Conservation (phyloP, 2,888 invertebrate genomes). For the Pyrochroa serraticornis region DNA sequence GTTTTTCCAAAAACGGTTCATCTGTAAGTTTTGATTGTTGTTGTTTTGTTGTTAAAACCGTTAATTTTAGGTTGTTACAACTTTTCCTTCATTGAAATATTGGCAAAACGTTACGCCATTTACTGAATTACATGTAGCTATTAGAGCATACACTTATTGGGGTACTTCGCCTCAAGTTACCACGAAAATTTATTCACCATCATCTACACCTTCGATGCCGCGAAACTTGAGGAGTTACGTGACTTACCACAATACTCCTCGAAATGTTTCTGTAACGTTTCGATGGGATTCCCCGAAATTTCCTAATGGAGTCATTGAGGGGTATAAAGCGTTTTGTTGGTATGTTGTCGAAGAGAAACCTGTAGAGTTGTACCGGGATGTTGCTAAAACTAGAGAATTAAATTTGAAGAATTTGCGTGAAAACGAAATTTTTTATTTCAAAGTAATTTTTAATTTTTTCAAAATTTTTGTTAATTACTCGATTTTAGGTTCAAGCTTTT, state of each 20-base stretch:
- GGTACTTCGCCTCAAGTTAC: constrained; percentile 72
- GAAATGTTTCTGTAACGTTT: constrained; percentile 60
- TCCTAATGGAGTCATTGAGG: constrained; percentile 75
- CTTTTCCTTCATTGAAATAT: constrained; percentile 62
- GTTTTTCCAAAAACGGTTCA: constrained; percentile 66
- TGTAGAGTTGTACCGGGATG: constrained; percentile 62
- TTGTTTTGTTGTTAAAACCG: constrained; percentile 14
- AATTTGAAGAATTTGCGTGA: constrained; percentile 65
- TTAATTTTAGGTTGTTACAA: constrained; percentile 60
- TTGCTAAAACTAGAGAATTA: constrained; percentile 60
- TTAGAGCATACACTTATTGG: constrained; percentile 87
- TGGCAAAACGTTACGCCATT: constrained; percentile 68
- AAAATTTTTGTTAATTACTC: constrained; percentile 7
- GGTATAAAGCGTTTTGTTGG: constrained; percentile 79
- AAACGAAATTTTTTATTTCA: constrained; percentile 72
- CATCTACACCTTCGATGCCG: constrained; percentile 80
- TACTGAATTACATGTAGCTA: constrained; percentile 71
- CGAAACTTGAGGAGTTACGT: constrained; percentile 76
- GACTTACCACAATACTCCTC: constrained; percentile 58
- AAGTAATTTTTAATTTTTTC: constrained; percentile 56
- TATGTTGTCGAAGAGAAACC: constrained; percentile 53
- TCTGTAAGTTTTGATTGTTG: constrained; percentile 46
- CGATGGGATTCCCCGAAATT: constrained; percentile 81
- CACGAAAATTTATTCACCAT: constrained; percentile 74
- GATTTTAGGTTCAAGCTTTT: constrained; percentile 75